Base-by-base conservation (phyloP, 2,113 vertebrate species). In the Eira barbara region DNA sequence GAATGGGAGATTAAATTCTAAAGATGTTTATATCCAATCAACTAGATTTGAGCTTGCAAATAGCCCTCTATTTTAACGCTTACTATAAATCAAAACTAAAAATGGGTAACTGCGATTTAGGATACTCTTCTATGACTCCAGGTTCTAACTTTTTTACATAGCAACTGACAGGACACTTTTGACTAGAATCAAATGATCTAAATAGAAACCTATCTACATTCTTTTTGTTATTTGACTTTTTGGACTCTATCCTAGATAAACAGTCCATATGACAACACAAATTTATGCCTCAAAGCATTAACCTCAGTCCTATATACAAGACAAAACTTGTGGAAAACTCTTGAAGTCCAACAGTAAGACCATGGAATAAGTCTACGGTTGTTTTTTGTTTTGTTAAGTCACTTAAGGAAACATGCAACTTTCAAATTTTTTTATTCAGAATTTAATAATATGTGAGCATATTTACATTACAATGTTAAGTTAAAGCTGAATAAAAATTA, bases 141-240 rank as follows among this genome's bases (percentile, higher is more conserved):
- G 31, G 20, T 29, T 79, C 84, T 92, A 91, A 91, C 7, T 27
- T 94, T 42, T 95, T 74, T 47, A 63, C 42, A 69, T 5, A 80
- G 59, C 69, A 97, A 87, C 20, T 74, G 39, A 27, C 45, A 85
- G 61, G 29, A 47, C 61, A 81, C 20, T 67, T 88, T 65, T 94
- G 3, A 95, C 90, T 85, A 91, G 11, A 34, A 81, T 59, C 42
- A 94, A 95, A 95, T 82, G 39, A 92, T 91, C 47, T 93, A 94
- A 47, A 83, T 67, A 84, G 67, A 93, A 55, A 94, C 10, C 20
- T 11, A 42, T 39, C 25, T 52, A 27, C 81, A 92, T 73, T 42
- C 4, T 90, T 31, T 83, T 59, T 89, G 21, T 83, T 95, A 93
- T 18, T 95, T 12, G 20, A 42, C 57, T 55, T 92, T 31, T 88